A percentile compares a stretch with the other conserved stretches of the same genome.
phyloP scores from a whole-genome alignment of 2,888 invertebrate genomes.

The Pardosa pseudoannulata region DNA sequence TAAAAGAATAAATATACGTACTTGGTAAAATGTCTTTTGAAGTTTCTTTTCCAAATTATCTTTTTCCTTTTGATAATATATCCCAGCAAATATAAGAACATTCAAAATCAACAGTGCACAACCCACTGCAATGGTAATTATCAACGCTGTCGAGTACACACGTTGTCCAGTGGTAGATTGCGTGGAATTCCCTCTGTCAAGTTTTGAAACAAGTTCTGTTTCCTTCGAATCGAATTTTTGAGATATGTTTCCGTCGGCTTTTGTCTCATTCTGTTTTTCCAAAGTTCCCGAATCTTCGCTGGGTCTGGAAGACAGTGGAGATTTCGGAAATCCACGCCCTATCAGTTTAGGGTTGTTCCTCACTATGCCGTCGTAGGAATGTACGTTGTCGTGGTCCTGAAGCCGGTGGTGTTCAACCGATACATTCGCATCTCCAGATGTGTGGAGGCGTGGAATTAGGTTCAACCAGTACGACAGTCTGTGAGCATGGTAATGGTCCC shows the following conservation, averaged over 20 bases:
- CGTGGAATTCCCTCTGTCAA: slow-evolving; percentile 28
- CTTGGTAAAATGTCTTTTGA: slow-evolving; percentile 59
- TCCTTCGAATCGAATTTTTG: slow-evolving; percentile 31
- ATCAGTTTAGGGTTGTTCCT: slow-evolving; percentile 14
- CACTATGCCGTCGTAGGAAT: slow-evolving; percentile 88
- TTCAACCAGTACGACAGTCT: slow-evolving; percentile 79
- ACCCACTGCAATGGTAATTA: slow-evolving; percentile 95
- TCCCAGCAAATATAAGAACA: slow-evolving; percentile 94
- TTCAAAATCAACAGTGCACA: slow-evolving; percentile 93
- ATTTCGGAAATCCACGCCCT: not conserved
- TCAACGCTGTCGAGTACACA: slow-evolving; percentile 89
- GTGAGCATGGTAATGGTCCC: slow-evolving; percentile 77
- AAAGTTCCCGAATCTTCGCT: not conserved
- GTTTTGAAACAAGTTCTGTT: slow-evolving; percentile 33
- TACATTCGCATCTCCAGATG: slow-evolving; percentile 81
- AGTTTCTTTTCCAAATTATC: slow-evolving; percentile 64
- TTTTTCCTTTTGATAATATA: slow-evolving; percentile 86
- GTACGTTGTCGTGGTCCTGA: slow-evolving; percentile 88
- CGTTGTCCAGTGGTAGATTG: not conserved
- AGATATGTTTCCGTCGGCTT: slow-evolving; percentile 30
- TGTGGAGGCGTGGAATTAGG: slow-evolving; percentile 89
- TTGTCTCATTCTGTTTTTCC: slow-evolving; percentile 18
- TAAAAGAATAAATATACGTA: too few relatives aligned
- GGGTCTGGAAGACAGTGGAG: not conserved
- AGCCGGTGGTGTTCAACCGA: slow-evolving; percentile 62